These are phyloP conservation scores for Apogon talboti DNA, from an alignment of 2,797 vertebrate genomes.

Conservation along the genomic window DNA sequence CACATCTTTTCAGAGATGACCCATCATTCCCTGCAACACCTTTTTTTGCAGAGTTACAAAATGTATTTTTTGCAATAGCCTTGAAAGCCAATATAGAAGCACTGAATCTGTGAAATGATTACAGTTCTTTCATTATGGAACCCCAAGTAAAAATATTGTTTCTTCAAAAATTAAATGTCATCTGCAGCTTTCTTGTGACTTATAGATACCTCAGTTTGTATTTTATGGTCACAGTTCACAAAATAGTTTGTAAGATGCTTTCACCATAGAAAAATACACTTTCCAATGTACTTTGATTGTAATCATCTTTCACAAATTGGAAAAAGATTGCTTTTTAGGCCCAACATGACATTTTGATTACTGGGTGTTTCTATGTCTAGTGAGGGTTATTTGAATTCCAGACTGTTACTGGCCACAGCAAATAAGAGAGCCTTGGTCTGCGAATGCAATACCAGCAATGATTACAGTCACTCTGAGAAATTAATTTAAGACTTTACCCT, in stretches of 20 bases:
- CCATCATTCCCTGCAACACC: conserved; percentile 52
- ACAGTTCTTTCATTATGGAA: no score
- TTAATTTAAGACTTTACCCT: conserved; percentile 27
- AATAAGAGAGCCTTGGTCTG: conserved; percentile 14
- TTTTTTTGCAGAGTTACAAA: conserved; percentile 25
- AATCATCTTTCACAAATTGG: conserved; percentile 35
- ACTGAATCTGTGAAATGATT: no score
- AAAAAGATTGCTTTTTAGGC: conserved; percentile 37
- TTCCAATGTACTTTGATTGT: conserved; percentile 21
- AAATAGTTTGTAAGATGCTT: neutral
- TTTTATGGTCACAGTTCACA: neutral
- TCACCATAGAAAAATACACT: neutral
- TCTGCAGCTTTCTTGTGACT: neutral
- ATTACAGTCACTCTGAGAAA: conserved; percentile 50
- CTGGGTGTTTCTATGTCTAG: conserved; percentile 26
- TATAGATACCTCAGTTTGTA: neutral
- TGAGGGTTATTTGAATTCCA: conserved; percentile 33
- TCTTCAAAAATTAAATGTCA: neutral
- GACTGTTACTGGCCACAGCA: conserved; percentile 30
- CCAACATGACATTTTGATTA: conserved; percentile 47
- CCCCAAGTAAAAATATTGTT: neutral
- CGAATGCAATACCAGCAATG: conserved; percentile 15
- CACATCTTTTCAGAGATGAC: conserved; percentile 61
- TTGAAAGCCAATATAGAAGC: no score
- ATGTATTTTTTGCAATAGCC: neutral